Conservation (phyloP, 2,888 invertebrate genomes). For the Phania funesta region DNA sequence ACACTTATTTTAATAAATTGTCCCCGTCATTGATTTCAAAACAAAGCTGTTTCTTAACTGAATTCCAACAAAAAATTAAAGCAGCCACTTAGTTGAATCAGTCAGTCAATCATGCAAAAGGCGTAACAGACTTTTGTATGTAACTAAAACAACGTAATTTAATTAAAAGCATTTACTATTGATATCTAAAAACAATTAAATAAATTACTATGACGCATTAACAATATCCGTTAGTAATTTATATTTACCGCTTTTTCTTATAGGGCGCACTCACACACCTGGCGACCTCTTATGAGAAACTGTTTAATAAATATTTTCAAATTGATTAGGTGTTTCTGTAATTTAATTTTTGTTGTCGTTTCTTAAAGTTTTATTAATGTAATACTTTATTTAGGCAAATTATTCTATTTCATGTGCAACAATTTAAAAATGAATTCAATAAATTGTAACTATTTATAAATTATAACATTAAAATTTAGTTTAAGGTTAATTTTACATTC, state of each 20-base stretch:
- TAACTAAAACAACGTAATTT: slow-evolving; percentile 42
- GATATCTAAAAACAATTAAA: slow-evolving; percentile 22
- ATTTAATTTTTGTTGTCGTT: slow-evolving; percentile 1
- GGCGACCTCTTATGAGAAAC: not conserved
- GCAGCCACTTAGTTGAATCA: slow-evolving; percentile 24
- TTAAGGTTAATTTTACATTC: slow-evolving; percentile 66
- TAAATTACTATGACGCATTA: slow-evolving; percentile 43
- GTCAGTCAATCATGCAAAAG: slow-evolving; percentile 25
- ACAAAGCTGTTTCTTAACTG: slow-evolving; percentile 25
- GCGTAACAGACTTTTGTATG: slow-evolving; percentile 42
- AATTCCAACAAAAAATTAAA: not conserved
- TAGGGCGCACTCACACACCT: not conserved
- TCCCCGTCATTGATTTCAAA: slow-evolving; percentile 36
- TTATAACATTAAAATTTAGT: slow-evolving; percentile 54
- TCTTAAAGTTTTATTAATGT: not conserved
- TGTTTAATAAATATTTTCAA: slow-evolving; percentile 34
- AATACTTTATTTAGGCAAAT: slow-evolving; percentile 24
- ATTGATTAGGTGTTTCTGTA: slow-evolving; percentile 14
- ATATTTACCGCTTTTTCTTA: not conserved
- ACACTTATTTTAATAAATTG: slow-evolving; percentile 29
- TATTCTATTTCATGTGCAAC: not conserved
- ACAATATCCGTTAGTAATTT: slow-evolving; percentile 50
- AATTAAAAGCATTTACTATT: slow-evolving; percentile 35
- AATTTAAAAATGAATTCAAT: slow-evolving; percentile 35
- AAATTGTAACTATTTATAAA: slow-evolving; percentile 28